Evolutionary conservation across 2,888 invertebrate species (phyloP), one percentile per base, ranked within the genome.

Genomic region (Autographa gamma): DNA sequence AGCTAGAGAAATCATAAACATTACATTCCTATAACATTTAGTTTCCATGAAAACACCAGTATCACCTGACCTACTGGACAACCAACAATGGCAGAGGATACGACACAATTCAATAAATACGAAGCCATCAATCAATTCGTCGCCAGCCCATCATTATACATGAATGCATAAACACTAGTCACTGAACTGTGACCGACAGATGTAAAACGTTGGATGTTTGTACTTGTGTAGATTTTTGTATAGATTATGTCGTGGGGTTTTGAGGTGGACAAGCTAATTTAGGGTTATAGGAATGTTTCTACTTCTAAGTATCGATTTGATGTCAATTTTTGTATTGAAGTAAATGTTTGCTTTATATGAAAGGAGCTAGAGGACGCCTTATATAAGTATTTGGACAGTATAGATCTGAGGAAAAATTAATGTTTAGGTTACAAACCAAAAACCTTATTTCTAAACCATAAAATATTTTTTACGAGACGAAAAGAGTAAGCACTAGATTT

Each of bases 121-220:
- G 79, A 73, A 81, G 71, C 78, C 89, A 91, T 91, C 91, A 90
- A 92, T 93, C 93, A 93, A 91, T 90, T 91, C 88, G 84, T 86
- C 92, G 86, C 91, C 85, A 88, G 82, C 90, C 90, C 85, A 85
- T 89, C 89, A 91, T 91, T 90, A 89, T 82, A 60, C 74, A 82
- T 91, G 89, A 90, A 91, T 79, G 82, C 74, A 82, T 91, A 89
- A 90, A 91, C 89, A 83, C 80, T 79, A 82, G 62, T 85, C 86
- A 87, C 87, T 92, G 91, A 91, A 90, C 90, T 89, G 89, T 82
- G 85, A 89, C 90, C 83, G 41, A 16, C 60, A 59, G 68, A 58
- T 73, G 69, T 60, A 77, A 41, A 63, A 60, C 16, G 60, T 48
- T 67, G 38, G 58, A 48, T 73, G 75, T 72, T 52, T 18, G 76